Percentiles rank a stretch among this genome's conserved stretches.
phyloP scores from a whole-genome alignment of 2,888 invertebrate species.

The Tipula lateralis region DNA sequence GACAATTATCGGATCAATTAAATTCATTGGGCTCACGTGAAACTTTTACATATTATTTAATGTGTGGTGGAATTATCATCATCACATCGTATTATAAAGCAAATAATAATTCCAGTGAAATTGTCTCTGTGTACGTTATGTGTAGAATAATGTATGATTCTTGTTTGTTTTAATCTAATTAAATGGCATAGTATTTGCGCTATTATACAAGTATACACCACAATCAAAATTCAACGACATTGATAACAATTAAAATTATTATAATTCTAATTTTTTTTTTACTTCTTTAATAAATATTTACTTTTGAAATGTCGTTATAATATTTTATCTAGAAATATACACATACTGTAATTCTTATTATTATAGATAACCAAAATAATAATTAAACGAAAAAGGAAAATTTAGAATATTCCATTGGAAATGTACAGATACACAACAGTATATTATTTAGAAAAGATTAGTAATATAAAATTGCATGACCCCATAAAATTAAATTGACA shows the following conservation, averaged over 20 bases:
- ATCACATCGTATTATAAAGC: background rate
- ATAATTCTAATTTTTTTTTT: background rate
- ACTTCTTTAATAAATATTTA: background rate
- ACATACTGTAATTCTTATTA: background rate
- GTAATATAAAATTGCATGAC: background rate
- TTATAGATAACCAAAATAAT: background rate
- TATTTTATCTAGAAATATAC: background rate
- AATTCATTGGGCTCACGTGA: background rate
- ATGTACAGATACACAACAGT: background rate
- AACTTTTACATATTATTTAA: background rate
- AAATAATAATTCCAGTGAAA: background rate
- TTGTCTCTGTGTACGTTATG: background rate
- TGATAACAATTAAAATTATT: conserved; percentile 20
- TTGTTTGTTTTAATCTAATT: conserved; percentile 19
- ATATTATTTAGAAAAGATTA: background rate
- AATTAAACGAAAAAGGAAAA: background rate
- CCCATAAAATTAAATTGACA: conserved; percentile 2
- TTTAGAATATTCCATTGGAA: background rate
- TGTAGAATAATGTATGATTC: background rate
- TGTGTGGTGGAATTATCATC: background rate
- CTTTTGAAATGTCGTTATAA: background rate
- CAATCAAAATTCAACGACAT: conserved; percentile 11
- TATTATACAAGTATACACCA: background rate
- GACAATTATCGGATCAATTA: background rate
- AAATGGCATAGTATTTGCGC: background rate